Percentiles rank a stretch among this genome's conserved stretches.
Conservation (phyloP, 2,797 vertebrate genomes). For the Meriones psammophilus region DNA sequence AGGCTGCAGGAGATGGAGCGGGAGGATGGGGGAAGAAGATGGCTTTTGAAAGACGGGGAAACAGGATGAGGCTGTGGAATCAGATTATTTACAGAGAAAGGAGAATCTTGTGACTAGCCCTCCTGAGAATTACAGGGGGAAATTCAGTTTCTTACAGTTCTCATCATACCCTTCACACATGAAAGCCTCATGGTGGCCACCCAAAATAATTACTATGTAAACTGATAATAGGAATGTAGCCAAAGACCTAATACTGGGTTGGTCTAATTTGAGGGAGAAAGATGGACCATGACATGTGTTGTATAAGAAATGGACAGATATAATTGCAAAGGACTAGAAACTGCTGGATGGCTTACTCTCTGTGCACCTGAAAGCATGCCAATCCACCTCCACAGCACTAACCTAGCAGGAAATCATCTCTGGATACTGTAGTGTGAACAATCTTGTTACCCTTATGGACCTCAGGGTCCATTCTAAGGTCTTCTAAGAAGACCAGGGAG, state of each 20-base stretch:
- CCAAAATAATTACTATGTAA: not conserved
- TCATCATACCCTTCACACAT: rapidly evolving
- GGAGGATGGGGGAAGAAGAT: not conserved
- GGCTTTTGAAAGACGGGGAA: not conserved
- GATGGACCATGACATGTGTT: not conserved
- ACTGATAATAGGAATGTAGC: not conserved
- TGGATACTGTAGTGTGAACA: not conserved
- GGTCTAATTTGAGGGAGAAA: not conserved
- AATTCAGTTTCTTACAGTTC: not conserved
- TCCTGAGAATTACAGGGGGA: conserved; percentile 3
- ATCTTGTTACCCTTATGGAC: not conserved
- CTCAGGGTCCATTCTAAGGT: not conserved
- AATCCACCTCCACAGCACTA: too few species aligned
- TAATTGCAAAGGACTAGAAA: not conserved
- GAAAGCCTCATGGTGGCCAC: not conserved
- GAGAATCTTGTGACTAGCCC: not conserved
- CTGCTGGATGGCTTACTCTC: not conserved
- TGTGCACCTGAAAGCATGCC: not conserved
- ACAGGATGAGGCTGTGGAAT: not conserved
- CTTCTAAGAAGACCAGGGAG: not conserved
- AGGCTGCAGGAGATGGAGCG: conserved; percentile 56
- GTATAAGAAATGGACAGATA: rapidly evolving
- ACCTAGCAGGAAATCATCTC: not conserved
- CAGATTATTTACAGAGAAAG: conserved; percentile 45
- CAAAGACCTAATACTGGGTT: not conserved